phyloP scores from a whole-genome alignment of 2,113 vertebrate genomes.

The Donacobius atricapilla region DNA sequence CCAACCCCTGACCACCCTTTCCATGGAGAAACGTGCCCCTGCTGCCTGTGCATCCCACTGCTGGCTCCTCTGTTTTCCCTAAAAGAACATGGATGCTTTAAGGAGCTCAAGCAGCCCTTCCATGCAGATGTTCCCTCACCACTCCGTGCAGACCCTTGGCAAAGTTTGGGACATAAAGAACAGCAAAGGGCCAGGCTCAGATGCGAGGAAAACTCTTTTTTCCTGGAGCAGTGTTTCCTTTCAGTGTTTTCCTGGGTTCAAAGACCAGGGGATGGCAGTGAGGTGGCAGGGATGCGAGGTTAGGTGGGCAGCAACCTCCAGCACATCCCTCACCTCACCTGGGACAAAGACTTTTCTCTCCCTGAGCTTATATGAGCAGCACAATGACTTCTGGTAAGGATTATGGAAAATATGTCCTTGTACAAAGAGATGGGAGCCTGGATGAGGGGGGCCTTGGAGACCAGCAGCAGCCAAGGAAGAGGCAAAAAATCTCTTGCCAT shows the following conservation, averaged over 20 bases:
- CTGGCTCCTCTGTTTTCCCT: background rate
- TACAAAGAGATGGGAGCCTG: background rate
- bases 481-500: background rate
- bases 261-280: background rate
- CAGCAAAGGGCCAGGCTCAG: background rate
- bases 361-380: background rate
- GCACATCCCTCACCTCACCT: too few species aligned
- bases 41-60: background rate
- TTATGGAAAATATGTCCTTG: background rate
- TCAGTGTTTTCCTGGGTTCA: background rate
- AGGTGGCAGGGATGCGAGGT: background rate
- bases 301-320: background rate
- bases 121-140: rapidly evolving
- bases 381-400: background rate
- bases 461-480: background rate
- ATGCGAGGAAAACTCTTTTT: background rate
- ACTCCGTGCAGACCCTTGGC: background rate
- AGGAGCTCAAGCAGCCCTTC: background rate
- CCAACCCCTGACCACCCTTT: background rate
- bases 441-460: background rate
- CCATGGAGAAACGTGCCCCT: background rate
- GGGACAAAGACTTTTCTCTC: background rate
- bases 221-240: background rate
- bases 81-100: background rate
- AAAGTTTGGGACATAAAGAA: rapidly evolving